phyloP scores from a whole-genome alignment of 2,797 vertebrate species.

The Coendou prehensilis region DNA sequence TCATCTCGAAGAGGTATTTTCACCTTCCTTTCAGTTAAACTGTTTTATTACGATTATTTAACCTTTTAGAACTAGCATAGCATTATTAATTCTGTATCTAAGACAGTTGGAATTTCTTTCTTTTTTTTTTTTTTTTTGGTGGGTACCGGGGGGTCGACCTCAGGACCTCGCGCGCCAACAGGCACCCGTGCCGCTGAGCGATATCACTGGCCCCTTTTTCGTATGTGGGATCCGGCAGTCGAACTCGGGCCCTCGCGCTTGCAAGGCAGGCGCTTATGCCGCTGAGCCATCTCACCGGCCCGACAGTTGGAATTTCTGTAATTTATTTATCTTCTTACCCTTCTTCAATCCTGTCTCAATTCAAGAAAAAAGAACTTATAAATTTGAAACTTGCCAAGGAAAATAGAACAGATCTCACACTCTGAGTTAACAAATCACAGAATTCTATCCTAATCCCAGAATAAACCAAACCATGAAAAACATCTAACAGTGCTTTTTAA shows the following conservation, averaged over 20 bases:
- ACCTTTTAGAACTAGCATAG: neutral
- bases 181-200: no score
- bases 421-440: neutral
- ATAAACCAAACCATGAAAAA: neutral
- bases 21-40: neutral
- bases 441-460: neutral
- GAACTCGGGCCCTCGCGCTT: no score
- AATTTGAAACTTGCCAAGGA: neutral
- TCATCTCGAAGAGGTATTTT: neutral
- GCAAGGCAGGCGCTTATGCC: no score
- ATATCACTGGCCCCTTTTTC: no score
- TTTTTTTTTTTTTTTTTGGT: no score
- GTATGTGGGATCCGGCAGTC: no score
- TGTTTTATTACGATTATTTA: constrained; percentile 35
- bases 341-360: neutral
- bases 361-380: neutral
- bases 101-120: neutral
- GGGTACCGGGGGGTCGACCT: no score
- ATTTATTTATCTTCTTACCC: neutral
- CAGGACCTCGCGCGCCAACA: no score
- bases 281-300: no score
- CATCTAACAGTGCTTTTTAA: neutral
- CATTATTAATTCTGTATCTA: constrained; percentile 8
- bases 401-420: neutral
- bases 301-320: neutral